Percentiles rank a stretch among this genome's conserved stretches.
Conservation (phyloP, 2,113 vertebrate species). For the Bubo bubo region DNA sequence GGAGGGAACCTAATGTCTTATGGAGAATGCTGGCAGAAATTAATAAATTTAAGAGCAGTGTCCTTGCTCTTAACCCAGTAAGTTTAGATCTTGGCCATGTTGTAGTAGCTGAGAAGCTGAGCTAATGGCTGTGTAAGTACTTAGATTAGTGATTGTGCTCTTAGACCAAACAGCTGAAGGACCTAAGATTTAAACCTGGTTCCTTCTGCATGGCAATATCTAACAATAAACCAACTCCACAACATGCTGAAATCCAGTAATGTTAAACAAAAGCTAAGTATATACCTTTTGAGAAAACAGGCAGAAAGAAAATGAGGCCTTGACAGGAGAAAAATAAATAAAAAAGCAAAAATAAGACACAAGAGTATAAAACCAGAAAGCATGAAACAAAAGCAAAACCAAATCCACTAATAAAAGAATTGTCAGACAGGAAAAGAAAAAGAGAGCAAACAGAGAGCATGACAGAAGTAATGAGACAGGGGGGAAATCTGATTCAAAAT, state of each 20-base stretch:
- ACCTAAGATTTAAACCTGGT: not conserved
- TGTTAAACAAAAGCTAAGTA: conserved; percentile 7
- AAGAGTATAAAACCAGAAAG: conserved; percentile 47
- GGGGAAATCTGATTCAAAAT: conserved; percentile 52
- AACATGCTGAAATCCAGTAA: not conserved
- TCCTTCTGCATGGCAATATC: not conserved
- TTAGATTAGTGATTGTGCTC: not conserved
- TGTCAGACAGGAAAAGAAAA: conserved; percentile 54
- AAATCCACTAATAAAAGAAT: conserved; percentile 49
- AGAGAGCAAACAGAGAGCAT: conserved; percentile 56
- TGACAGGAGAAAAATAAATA: conserved; percentile 40
- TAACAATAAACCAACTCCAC: not conserved
- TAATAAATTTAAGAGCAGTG: not conserved
- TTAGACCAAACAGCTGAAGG: not conserved
- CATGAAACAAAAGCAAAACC: conserved; percentile 54
- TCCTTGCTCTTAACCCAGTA: not conserved
- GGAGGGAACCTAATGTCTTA: not conserved
- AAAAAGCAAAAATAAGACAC: conserved; percentile 30
- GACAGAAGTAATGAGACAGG: conserved; percentile 55
- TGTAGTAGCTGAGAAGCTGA: not conserved
- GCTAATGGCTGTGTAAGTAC: not conserved
- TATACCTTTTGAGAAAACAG: not conserved
- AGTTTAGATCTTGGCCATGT: not conserved
- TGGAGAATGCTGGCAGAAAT: not conserved
- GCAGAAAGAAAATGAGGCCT: not conserved